phyloP scores from a whole-genome alignment of 2,888 invertebrate genomes.

The Agrilus biguttatus region DNA sequence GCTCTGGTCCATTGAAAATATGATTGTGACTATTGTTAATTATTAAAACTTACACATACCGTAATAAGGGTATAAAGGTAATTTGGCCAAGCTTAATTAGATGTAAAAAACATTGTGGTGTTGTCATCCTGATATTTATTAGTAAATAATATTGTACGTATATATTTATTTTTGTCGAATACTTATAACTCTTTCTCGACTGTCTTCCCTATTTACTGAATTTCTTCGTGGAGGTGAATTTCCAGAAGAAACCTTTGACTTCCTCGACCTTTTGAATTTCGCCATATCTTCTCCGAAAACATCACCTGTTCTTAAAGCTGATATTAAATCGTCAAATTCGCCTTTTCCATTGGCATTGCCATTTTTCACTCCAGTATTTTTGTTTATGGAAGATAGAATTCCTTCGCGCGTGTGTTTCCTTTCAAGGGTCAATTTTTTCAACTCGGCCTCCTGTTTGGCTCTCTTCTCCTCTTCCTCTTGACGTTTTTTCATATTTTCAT shows the following conservation, averaged over 20 bases:
- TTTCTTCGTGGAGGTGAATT: constrained; percentile 49
- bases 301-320: constrained; percentile 84
- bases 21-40: no score
- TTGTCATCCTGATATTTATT: no score
- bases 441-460: constrained; percentile 75
- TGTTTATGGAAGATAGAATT: constrained; percentile 58
- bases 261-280: constrained; percentile 70
- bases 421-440: constrained; percentile 77
- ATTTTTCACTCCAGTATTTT: constrained; percentile 54
- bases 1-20: no score
- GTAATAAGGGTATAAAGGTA: no score
- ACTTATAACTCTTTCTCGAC: constrained; percentile 44
- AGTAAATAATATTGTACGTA: no score
- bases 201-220: constrained; percentile 50
- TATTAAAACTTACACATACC: no score
- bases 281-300: constrained; percentile 93
- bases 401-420: constrained; percentile 69
- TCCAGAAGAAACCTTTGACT: constrained; percentile 43
- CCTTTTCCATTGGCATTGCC: constrained; percentile 53
- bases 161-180: no score
- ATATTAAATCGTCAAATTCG: constrained; percentile 92
- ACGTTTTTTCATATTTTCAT: constrained; percentile 67
- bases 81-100: no score
- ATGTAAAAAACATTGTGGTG: no score
- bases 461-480: constrained; percentile 85